phyloP scores from a whole-genome alignment of 92 coral and sea anemone species.

The Heliopora coerulea region DNA sequence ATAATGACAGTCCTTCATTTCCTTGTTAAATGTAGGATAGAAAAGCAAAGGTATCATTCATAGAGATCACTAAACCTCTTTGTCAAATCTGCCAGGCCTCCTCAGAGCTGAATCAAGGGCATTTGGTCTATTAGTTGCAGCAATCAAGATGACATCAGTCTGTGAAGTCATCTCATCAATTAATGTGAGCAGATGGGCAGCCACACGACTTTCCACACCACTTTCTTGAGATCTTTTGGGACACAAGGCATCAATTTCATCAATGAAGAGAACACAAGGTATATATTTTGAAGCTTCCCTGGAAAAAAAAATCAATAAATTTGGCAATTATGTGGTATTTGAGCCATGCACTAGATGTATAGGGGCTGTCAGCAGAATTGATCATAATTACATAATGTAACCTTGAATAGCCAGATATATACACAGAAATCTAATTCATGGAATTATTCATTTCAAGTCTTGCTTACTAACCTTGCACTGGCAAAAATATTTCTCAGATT shows the following conservation, averaged over 20 bases:
- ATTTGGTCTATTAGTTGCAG: conserved; percentile 97
- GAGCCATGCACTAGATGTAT: no score
- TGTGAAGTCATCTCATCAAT: conserved; percentile 83
- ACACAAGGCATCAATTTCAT: conserved; percentile 94
- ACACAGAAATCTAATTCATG: neutral
- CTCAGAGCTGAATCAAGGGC: conserved; percentile 94
- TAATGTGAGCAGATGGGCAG: conserved; percentile 83
- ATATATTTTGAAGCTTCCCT: conserved; percentile 74
- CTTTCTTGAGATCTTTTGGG: conserved; percentile 77
- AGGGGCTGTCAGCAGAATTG: no score
- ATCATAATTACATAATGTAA: no score
- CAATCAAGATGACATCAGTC: conserved; percentile 75
- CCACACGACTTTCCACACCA: conserved; percentile 86
- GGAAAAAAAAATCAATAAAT: neutral
- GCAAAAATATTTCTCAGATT: conserved; percentile 79
- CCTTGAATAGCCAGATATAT: no score
- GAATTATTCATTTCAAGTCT: neutral
- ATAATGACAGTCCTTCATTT: no score
- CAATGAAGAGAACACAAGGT: conserved; percentile 89
- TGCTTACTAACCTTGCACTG: conserved; percentile 68
- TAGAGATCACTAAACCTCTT: conserved; percentile 60
- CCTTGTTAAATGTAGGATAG: no score
- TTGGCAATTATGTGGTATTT: no score
- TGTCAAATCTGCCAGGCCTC: conserved; percentile 96
- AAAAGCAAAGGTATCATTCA: no score